These are phyloP conservation scores for Corynorhinus townsendii DNA, from an alignment of 2,113 vertebrate species.

Conservation along the genomic window DNA sequence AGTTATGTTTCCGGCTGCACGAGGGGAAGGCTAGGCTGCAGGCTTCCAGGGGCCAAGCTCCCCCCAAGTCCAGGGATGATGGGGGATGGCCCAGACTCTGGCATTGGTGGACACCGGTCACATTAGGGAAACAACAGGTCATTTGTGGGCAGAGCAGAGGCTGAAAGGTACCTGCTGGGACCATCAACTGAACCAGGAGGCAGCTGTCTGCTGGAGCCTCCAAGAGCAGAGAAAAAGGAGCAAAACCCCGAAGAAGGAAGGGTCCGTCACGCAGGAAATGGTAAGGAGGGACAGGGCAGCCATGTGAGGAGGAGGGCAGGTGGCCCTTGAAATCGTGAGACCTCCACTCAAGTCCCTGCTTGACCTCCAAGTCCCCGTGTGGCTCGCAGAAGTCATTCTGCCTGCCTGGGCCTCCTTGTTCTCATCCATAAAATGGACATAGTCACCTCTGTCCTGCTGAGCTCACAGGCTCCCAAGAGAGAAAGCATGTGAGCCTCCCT, in stretches of 20 bases:
- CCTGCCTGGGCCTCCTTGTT: neutral
- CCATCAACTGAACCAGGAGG: neutral
- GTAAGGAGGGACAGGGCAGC: neutral
- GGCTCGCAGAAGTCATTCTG: neutral
- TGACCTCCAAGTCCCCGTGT: neutral
- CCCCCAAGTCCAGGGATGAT: neutral
- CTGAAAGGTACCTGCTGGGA: neutral
- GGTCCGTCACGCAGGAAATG: no score
- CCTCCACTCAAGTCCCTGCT: neutral
- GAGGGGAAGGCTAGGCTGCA: neutral
- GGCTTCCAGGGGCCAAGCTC: neutral
- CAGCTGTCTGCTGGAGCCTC: neutral
- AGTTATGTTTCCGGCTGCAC: constrained; percentile 50
- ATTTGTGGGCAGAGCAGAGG: neutral
- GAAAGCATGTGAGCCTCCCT: neutral
- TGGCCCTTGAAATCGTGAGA: rapidly evolving
- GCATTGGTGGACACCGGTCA: neutral
- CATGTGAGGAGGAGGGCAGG: no score
- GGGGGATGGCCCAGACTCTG: neutral
- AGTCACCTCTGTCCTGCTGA: neutral
- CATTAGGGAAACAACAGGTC: neutral
- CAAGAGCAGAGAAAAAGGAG: neutral
- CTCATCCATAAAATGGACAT: neutral
- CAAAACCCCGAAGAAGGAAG: rapidly evolving
- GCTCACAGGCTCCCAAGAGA: neutral